A percentile compares a stretch with the other conserved stretches of the same genome.
These are phyloP conservation scores for Sander vitreus DNA, from an alignment of 2,113 vertebrate species.

Conservation along the genomic window DNA sequence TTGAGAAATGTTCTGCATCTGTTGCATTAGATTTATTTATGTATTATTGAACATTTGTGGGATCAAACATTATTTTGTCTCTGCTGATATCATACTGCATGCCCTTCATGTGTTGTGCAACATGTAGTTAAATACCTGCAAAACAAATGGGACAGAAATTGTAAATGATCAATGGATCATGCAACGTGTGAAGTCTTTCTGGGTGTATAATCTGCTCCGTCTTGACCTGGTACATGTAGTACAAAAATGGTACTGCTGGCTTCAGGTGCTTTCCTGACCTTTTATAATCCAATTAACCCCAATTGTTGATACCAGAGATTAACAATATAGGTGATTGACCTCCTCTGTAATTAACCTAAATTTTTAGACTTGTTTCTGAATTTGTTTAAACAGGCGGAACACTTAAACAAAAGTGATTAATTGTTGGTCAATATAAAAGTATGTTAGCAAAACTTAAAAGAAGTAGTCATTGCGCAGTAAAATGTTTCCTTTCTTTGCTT, in stretches of 20 bases:
- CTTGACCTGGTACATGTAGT: slow-evolving; percentile 45
- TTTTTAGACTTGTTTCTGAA: slow-evolving; percentile 6
- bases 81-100: background rate
- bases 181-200: slow-evolving; percentile 3
- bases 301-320: slow-evolving; percentile 57
- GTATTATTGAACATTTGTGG: background rate
- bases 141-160: slow-evolving; percentile 14
- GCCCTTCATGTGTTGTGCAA: background rate
- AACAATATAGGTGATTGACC: slow-evolving; percentile 16
- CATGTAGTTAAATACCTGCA: background rate
- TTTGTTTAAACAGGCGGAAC: background rate
- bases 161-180: slow-evolving; percentile 8
- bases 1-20: background rate
- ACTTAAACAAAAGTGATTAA: background rate
- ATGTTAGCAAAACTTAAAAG: background rate
- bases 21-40: background rate
- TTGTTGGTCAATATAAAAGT: background rate
- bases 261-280: slow-evolving; percentile 22
- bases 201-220: slow-evolving; percentile 36
- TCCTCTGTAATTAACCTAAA: slow-evolving; percentile 37
- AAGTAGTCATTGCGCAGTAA: background rate
- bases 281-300: slow-evolving; percentile 72
- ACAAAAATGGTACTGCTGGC: slow-evolving; percentile 43
- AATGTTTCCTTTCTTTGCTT: too few relatives aligned
- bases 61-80: background rate